Conservation (phyloP, 2,888 invertebrate genomes). For the Stenotaenia linearis region DNA sequence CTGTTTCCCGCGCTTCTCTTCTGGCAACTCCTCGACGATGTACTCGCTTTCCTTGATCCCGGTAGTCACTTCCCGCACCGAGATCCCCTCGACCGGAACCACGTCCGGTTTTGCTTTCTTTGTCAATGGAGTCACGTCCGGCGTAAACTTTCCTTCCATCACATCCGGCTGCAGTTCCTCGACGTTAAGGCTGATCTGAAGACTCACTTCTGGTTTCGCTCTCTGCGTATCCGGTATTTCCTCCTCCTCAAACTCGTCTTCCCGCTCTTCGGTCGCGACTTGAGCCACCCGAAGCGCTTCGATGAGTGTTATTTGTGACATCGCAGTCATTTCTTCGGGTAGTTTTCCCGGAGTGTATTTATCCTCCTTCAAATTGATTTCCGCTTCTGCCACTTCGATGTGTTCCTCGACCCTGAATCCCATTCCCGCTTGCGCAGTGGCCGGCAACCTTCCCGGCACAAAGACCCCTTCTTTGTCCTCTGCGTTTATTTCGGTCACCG, state of each 20-base stretch:
- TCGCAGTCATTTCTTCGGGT: slow-evolving; percentile 35
- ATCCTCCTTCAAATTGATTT: slow-evolving; percentile 35
- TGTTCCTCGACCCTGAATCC: slow-evolving; percentile 32
- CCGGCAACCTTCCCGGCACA: slow-evolving; percentile 24
- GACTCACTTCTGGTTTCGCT: background rate
- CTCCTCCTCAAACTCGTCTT: slow-evolving; percentile 29
- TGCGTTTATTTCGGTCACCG: slow-evolving; percentile 35
- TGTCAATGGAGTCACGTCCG: background rate
- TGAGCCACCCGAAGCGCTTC: slow-evolving; percentile 37
- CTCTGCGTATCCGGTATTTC: background rate
- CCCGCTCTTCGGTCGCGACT: slow-evolving; percentile 36
- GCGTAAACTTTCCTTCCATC: slow-evolving; percentile 37
- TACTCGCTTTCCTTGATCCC: slow-evolving; percentile 36
- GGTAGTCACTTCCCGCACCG: slow-evolving; percentile 32
- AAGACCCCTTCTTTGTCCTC: slow-evolving; percentile 36
- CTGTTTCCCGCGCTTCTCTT: slow-evolving; percentile 34
- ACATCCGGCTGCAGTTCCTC: slow-evolving; percentile 38
- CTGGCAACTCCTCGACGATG: slow-evolving; percentile 35
- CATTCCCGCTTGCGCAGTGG: slow-evolving; percentile 27
- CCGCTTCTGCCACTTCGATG: slow-evolving; percentile 36
- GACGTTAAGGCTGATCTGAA: slow-evolving; percentile 34
- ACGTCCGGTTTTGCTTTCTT: slow-evolving; percentile 28
- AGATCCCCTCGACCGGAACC: background rate
- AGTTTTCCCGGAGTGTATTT: slow-evolving; percentile 32
- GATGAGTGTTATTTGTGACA: slow-evolving; percentile 31